phyloP scores from a whole-genome alignment of 2,888 invertebrate genomes.

The Patella depressa region DNA sequence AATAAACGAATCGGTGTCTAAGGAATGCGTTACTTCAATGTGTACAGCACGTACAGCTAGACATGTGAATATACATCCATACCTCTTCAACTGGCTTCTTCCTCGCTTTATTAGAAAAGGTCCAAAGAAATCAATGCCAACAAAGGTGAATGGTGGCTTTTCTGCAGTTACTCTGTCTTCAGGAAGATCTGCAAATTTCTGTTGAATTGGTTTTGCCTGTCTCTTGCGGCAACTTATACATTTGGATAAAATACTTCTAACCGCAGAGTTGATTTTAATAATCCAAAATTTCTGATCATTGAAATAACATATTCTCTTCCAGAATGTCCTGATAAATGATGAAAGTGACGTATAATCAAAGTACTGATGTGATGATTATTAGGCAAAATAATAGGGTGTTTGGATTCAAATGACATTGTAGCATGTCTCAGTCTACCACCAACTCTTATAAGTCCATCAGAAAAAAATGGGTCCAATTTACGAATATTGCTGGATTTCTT shows the following conservation, averaged over 20 bases:
- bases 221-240: conserved; percentile 16
- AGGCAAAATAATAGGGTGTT: conserved; percentile 19
- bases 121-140: conserved; percentile 29
- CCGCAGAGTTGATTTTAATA: neutral
- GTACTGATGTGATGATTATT: neutral
- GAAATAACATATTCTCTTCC: neutral
- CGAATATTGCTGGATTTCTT: conserved; percentile 5
- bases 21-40: conserved; percentile 19
- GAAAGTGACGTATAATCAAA: neutral
- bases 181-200: conserved; percentile 18
- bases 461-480: conserved; percentile 11
- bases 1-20: too few species aligned
- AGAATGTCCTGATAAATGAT: too few species aligned
- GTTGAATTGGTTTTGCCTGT: neutral
- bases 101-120: conserved; percentile 28
- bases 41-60: too few species aligned
- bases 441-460: conserved; percentile 10
- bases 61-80: conserved; percentile 32
- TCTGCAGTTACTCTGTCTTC: conserved; percentile 21
- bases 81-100: conserved; percentile 23
- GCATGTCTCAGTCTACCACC: neutral
- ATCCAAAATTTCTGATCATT: conserved; percentile 16
- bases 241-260: neutral
- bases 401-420: neutral
- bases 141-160: conserved; percentile 30